Base-by-base conservation (phyloP, 92 coral and sea anemone species). In the Phenganax stokvisi region DNA sequence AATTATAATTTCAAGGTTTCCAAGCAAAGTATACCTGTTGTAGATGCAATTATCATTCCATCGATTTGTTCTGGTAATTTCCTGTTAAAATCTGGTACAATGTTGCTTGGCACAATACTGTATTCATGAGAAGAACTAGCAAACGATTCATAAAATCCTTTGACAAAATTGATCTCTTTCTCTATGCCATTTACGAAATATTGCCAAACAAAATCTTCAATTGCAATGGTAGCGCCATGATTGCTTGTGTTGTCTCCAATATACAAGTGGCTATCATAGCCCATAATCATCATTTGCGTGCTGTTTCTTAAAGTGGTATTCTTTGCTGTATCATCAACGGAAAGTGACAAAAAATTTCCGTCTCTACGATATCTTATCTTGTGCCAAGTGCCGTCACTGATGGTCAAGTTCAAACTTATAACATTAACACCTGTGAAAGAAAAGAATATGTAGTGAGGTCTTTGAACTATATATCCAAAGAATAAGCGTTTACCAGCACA, bases 171-270 rank as follows among this genome's bases (percentile, higher is more conserved):
- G 8, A 17, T 25, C 17, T 64, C 70, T 20, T 17, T 64, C 12
- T 37, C 47, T 5, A 37, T 37, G 47, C 47, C 47, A 37, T 64
- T 16, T 28, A 17, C 44, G 17, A 37, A 37, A 37, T 64, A 64
- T 64, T 64, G 37, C 70, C 70, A 64, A 16, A 64, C 29, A 64
- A 64, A 64, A 64, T 64, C 70, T 16, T 64, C 70, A 11, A 64
- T 17, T 25, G 27, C 70, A 64, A 64, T 64, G 30, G 70, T 64
- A 11, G 9, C 3, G 5, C 20, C 29, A 3, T 0, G 10, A 0
- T 9, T 9, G 29, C 8, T 7, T 31, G 37, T 64, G 37, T 64
- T 17, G 10, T 64, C 70, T 28, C 70, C 70, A n/a, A 64, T 64
- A n/a, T 64, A 64, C 12, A 64, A 17, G 29, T 0, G 6, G 10